A percentile compares a stretch with the other conserved stretches of the same genome.
phyloP scores from a whole-genome alignment of 1,140 invertebrate genomes.

The Trichonephila clavipes region DNA sequence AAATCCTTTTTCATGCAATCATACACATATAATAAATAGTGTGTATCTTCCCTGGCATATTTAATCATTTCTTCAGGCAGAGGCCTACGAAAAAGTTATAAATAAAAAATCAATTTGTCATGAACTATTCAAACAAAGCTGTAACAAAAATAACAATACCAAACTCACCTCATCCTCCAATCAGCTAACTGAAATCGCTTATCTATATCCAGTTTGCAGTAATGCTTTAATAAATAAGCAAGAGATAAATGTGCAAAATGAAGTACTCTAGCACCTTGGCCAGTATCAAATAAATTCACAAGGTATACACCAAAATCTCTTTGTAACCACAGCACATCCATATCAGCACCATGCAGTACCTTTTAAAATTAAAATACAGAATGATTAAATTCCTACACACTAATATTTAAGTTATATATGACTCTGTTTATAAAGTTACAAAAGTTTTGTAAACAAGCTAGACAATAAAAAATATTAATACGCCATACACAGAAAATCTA shows the following conservation, averaged over 20 bases:
- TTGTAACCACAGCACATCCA: conserved; percentile 96
- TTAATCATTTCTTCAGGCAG: conserved; percentile 90
- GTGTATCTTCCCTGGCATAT: conserved; percentile 97
- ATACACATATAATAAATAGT: conserved; percentile 97
- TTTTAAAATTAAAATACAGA: conserved; percentile 78
- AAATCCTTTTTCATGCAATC: conserved; percentile 90
- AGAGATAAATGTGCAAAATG: conserved; percentile 88
- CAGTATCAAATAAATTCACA: conserved; percentile 98
- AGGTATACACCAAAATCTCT: conserved; percentile 96
- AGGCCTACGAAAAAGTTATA: conserved; percentile 84
- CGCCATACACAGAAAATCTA: too few species aligned
- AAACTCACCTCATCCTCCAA: conserved; percentile 92
- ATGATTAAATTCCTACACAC: not conserved
- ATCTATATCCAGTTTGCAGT: conserved; percentile 89
- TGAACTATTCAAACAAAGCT: not conserved
- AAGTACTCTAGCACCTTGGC: conserved; percentile 90
- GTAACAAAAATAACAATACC: not conserved
- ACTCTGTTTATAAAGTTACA: too few species aligned
- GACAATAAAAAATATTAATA: too few species aligned
- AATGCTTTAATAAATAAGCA: conserved; percentile 89
- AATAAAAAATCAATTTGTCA: not conserved
- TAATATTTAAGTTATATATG: too few species aligned
- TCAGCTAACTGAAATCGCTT: conserved; percentile 97
- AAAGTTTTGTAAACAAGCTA: too few species aligned
- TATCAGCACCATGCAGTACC: conserved; percentile 96